These are phyloP conservation scores for Gastrophryne carolinensis DNA, from an alignment of 2,797 vertebrate species.

Conservation along the genomic window DNA sequence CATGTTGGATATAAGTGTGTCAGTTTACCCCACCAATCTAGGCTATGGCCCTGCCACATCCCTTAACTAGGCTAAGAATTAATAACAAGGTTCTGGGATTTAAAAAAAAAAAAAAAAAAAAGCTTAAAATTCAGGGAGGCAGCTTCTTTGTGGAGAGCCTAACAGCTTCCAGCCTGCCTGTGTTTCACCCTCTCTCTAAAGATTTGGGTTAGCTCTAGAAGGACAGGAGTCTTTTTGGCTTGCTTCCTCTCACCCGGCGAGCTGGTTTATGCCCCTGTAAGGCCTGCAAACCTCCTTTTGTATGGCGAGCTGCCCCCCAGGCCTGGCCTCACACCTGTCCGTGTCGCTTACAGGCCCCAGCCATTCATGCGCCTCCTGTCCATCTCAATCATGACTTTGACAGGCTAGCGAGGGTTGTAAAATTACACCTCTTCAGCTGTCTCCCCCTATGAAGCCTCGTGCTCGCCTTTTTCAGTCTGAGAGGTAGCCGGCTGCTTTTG, in stretches of 20 bases:
- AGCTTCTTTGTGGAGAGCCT: too few species aligned
- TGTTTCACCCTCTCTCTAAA: not conserved
- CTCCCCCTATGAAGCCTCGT: slow-evolving; percentile 63
- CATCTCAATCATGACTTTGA: slow-evolving; percentile 90
- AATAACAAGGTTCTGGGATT: not conserved
- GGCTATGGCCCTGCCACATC: not conserved
- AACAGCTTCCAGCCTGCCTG: too few species aligned
- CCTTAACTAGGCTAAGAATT: not conserved
- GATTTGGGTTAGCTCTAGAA: not conserved
- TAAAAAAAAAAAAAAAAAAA: not conserved
- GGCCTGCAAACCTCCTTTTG: slow-evolving; percentile 56
- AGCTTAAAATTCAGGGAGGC: too few species aligned
- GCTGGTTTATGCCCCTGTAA: not conserved
- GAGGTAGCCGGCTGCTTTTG: slow-evolving; percentile 41
- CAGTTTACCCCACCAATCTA: not conserved
- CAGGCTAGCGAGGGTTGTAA: slow-evolving; percentile 81
- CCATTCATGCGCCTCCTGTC: slow-evolving; percentile 88
- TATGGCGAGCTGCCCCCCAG: slow-evolving; percentile 64
- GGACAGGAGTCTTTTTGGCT: not conserved
- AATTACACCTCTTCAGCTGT: slow-evolving; percentile 96
- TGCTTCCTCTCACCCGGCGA: slow-evolving; percentile 3
- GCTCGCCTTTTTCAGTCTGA: slow-evolving; percentile 53
- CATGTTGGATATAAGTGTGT: not conserved
- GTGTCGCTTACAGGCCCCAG: slow-evolving; percentile 88
- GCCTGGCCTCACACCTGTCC: slow-evolving; percentile 83